Evolutionary conservation across 2,888 invertebrate genomes (phyloP).

Genomic region (Epinotia nisella): DNA sequence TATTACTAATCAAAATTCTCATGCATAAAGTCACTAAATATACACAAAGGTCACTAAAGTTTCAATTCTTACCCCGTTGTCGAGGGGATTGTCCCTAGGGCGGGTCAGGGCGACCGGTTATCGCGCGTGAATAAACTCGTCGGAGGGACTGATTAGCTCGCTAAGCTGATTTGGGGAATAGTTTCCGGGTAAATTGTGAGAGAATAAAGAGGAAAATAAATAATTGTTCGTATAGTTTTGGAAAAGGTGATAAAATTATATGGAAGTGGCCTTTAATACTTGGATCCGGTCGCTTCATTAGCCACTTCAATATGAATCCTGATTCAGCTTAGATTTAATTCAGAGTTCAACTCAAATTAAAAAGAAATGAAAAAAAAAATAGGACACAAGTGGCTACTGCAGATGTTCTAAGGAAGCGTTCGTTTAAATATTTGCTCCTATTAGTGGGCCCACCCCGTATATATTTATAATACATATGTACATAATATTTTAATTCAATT

Average conservation of each 20-base stretch:
- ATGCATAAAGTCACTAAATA: slow-evolving; percentile 25
- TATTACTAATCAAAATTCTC: not conserved
- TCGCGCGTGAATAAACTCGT: slow-evolving; percentile 39
- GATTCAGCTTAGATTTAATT: too few species aligned
- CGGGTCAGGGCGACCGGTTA: slow-evolving; percentile 35
- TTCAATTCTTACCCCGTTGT: slow-evolving; percentile 35
- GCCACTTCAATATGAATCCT: too few species aligned
- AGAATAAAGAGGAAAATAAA: slow-evolving; percentile 13
- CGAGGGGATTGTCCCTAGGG: slow-evolving; percentile 5
- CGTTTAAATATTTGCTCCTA: too few species aligned
- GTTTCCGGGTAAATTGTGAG: slow-evolving; percentile 24
- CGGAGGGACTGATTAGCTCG: slow-evolving; percentile 36
- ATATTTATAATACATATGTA: too few species aligned
- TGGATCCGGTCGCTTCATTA: not conserved
- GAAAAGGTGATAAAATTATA: not conserved
- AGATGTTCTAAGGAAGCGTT: too few species aligned
- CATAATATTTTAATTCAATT: too few species aligned
- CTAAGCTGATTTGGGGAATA: slow-evolving; percentile 40
- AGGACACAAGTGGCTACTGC: too few species aligned
- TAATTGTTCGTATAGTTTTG: not conserved
- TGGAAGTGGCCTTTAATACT: not conserved
- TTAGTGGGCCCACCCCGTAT: too few species aligned
- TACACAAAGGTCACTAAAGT: slow-evolving; percentile 6
- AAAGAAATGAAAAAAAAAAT: too few species aligned
- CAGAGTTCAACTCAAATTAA: too few species aligned